phyloP scores from a whole-genome alignment of 2,888 invertebrate species.

The Rhopalosiphum nymphaeae region DNA sequence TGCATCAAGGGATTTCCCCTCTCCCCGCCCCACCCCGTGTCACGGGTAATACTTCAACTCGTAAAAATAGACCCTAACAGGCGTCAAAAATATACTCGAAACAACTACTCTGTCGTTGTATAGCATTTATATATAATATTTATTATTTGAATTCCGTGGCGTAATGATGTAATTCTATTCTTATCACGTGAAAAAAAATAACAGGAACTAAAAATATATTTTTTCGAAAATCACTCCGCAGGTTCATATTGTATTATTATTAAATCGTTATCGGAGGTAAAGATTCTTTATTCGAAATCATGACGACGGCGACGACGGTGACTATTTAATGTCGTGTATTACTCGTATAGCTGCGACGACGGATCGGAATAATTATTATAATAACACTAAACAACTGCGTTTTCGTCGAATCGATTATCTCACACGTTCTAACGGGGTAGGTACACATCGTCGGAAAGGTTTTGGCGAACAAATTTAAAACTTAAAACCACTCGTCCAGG shows the following conservation, averaged over 20 bases:
- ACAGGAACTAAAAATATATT: background rate
- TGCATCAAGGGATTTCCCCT: background rate
- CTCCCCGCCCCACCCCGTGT: background rate
- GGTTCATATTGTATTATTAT: background rate
- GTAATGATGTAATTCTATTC: background rate
- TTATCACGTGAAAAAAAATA: background rate
- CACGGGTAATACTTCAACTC: background rate
- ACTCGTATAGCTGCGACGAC: background rate
- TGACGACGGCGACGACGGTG: background rate
- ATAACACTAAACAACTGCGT: background rate
- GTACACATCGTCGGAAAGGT: background rate
- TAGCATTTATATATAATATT: background rate
- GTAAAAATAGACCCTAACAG: background rate
- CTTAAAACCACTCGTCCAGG: background rate
- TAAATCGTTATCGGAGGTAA: background rate
- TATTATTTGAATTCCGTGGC: background rate
- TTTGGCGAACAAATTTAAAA: background rate
- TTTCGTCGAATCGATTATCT: background rate
- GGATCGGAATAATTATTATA: background rate
- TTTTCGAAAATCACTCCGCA: background rate
- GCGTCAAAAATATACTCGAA: conserved; percentile 5
- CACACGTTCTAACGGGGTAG: background rate
- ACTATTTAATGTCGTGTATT: background rate
- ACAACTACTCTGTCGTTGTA: background rate
- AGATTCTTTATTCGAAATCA: background rate